phyloP scores from a whole-genome alignment of 2,113 vertebrate genomes.

The Brienomyrus brachyistius region DNA sequence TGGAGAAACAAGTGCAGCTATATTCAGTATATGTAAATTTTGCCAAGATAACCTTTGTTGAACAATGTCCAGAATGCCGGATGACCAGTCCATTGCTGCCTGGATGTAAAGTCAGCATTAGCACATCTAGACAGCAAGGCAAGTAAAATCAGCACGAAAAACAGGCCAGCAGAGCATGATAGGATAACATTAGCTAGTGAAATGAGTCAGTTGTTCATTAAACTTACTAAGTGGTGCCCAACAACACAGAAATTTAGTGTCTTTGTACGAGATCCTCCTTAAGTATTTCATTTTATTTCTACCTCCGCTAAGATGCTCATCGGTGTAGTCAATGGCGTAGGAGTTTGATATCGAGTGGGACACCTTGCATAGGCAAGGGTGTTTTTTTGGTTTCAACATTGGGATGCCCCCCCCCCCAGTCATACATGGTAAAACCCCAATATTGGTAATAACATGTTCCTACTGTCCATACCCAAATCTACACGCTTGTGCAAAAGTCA shows the following conservation, averaged over 20 bases:
- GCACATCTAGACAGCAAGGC: too few relatives aligned
- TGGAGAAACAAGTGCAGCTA: background rate
- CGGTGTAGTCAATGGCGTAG: background rate
- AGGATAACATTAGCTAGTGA: too few relatives aligned
- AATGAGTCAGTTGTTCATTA: too few relatives aligned
- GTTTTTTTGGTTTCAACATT: background rate
- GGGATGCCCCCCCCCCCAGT: too few relatives aligned
- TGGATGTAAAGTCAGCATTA: too few relatives aligned
- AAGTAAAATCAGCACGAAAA: too few relatives aligned
- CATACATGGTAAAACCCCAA: background rate
- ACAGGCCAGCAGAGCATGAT: too few relatives aligned
- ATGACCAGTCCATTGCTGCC: too few relatives aligned
- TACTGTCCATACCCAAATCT: background rate
- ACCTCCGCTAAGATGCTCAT: background rate
- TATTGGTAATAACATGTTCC: background rate
- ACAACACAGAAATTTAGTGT: too few relatives aligned
- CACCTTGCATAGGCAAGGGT: background rate
- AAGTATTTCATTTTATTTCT: background rate
- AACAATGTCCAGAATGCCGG: too few relatives aligned
- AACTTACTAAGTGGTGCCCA: background rate
- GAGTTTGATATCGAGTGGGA: background rate
- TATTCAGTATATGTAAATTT: background rate
- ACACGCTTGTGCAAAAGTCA: background rate
- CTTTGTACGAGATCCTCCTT: too few relatives aligned
- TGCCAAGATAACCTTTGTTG: too few relatives aligned